Conservation (phyloP, 2,888 invertebrate genomes). For the Oxystoma pomonae region DNA sequence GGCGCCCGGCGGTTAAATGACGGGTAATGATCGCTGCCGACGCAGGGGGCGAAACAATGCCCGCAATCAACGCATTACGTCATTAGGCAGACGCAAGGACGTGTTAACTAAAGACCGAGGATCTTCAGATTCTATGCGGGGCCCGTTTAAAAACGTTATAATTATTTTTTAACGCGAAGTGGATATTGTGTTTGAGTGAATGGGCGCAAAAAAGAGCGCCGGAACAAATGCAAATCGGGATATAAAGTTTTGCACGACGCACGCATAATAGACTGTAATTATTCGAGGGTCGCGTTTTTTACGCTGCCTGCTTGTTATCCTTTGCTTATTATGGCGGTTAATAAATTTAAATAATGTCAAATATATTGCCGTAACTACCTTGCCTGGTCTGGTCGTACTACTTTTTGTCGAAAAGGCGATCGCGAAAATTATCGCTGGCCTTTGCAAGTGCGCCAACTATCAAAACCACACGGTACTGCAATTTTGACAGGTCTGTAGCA, state of each 20-base stretch:
- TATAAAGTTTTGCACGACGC: not conserved
- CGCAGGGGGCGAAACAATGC: conserved; percentile 46
- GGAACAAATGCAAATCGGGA: not conserved
- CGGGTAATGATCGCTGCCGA: conserved; percentile 42
- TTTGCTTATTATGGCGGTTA: no score
- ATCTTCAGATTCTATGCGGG: not conserved
- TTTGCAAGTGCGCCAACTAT: no score
- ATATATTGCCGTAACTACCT: no score
- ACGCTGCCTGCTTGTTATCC: no score
- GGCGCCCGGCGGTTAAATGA: conserved; percentile 43
- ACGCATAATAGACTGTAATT: conserved; percentile 1
- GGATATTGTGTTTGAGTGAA: conserved; percentile 4
- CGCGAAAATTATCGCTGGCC: no score
- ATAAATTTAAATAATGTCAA: no score
- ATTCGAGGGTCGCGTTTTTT: no score
- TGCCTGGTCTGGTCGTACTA: no score
- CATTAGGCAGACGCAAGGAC: conserved; percentile 34
- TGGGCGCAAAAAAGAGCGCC: not conserved
- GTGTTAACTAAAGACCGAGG: conserved; percentile 24
- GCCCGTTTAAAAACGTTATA: conserved; percentile 14
- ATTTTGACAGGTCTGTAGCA: no score
- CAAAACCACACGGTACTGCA: no score
- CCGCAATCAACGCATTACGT: conserved; percentile 48
- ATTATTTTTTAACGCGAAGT: conserved; percentile 11
- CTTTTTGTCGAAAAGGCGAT: no score